Conservation (phyloP, 2,113 vertebrate species). For the Copsychus sechellarum region DNA sequence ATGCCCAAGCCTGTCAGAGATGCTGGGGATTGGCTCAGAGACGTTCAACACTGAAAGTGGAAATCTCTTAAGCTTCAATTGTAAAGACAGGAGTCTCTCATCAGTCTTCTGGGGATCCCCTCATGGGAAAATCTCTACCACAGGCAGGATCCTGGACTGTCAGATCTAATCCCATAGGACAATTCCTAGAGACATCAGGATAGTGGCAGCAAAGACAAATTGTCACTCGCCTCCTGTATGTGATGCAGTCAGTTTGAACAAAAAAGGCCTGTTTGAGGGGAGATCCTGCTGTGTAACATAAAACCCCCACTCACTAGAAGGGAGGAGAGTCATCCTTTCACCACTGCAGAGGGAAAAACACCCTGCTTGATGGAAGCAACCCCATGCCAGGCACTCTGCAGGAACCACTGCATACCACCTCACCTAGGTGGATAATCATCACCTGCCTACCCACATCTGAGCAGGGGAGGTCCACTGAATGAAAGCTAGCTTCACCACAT, state of each 20-base stretch:
- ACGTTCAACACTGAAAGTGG: neutral
- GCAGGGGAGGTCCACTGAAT: neutral
- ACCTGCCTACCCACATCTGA: neutral
- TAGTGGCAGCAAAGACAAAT: neutral
- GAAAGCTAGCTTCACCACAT: accelerated
- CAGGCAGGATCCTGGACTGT: neutral
- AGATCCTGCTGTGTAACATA: neutral
- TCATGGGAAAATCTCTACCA: neutral
- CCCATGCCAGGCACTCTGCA: neutral
- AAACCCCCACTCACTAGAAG: neutral
- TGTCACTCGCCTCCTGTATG: neutral
- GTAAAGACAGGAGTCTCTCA: neutral
- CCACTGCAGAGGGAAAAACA: neutral
- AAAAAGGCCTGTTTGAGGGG: neutral
- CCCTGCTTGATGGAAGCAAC: neutral
- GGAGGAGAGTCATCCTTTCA: neutral
- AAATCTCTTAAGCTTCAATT: neutral
- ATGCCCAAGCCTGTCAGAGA: neutral
- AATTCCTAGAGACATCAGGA: neutral
- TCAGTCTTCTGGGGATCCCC: neutral
- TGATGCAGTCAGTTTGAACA: neutral
- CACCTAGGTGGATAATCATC: neutral
- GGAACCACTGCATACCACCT: neutral
- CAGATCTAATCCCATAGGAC: neutral
- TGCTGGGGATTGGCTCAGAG: neutral